Evolutionary conservation across 2,888 invertebrate species (phyloP).

Genomic region (Mycalesis mineus): DNA sequence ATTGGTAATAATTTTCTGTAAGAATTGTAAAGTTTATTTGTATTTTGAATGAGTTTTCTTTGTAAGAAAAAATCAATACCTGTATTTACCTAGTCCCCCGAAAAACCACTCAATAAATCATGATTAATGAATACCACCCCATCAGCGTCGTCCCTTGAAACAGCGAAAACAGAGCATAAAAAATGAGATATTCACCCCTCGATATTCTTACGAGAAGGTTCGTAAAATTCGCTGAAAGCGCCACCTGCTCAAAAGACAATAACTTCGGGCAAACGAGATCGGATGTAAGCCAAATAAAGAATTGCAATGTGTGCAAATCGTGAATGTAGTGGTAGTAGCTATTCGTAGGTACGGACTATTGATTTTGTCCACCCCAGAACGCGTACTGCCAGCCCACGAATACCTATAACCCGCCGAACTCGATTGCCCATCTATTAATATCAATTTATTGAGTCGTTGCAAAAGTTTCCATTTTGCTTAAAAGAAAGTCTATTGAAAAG

Average conservation of each 20-base stretch:
- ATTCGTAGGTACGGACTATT: constrained; percentile 70
- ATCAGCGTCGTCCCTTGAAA: constrained; percentile 7
- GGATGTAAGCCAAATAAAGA: constrained; percentile 64
- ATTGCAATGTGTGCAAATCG: constrained; percentile 68
- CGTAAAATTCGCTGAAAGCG: constrained; percentile 37
- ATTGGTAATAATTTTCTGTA: too few species aligned
- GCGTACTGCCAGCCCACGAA: constrained; percentile 39
- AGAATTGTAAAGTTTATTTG: too few species aligned
- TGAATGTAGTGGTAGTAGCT: constrained; percentile 59
- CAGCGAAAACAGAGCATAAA: constrained; percentile 16
- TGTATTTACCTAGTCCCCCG: constrained; percentile 1
- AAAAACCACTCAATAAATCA: constrained; percentile 19
- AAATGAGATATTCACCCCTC: constrained; percentile 20
- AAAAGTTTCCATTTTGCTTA: constrained; percentile 2
- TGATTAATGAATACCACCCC: constrained; percentile 22
- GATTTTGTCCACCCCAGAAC: constrained; percentile 76
- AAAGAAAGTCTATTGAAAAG: too few species aligned
- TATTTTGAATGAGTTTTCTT: too few species aligned
- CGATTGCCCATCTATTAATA: constrained; percentile 54
- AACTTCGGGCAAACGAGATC: constrained; percentile 47
- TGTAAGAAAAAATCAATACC: too few species aligned
- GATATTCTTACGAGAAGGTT: constrained; percentile 20
- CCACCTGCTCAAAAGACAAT: constrained; percentile 60
- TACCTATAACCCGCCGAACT: constrained; percentile 51
- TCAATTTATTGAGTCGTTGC: constrained; percentile 55